Percentiles rank a stretch among this genome's conserved stretches.
Conservation (phyloP, 2,113 vertebrate species). For the Thomomys bottae region DNA sequence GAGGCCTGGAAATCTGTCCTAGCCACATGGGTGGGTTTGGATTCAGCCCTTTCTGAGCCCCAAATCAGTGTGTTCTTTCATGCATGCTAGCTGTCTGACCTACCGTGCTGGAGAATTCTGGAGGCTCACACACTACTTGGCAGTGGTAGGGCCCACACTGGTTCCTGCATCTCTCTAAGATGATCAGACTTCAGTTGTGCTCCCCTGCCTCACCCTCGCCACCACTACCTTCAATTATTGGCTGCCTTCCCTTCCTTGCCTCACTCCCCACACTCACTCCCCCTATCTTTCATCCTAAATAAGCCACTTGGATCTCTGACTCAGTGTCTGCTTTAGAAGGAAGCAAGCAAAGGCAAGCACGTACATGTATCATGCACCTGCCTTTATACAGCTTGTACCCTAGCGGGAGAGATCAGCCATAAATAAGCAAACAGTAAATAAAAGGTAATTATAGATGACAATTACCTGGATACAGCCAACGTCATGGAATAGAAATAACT, state of each 20-base stretch:
- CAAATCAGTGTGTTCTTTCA: not conserved
- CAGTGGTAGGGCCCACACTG: not conserved
- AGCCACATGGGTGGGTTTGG: not conserved
- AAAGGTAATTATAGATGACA: conserved; percentile 46
- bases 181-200: not conserved
- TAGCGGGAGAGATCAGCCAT: not conserved
- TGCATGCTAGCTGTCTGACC: not conserved
- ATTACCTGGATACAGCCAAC: conserved; percentile 14
- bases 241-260: not conserved
- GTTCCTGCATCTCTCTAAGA: not conserved
- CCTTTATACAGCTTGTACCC: not conserved
- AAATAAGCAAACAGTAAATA: conserved; percentile 54
- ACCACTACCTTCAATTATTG: not conserved
- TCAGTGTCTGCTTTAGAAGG: not conserved
- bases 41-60: not conserved
- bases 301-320: not conserved
- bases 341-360: not conserved
- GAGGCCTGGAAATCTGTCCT: not conserved
- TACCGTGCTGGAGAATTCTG: not conserved
- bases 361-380: not conserved
- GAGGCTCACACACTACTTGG: not conserved
- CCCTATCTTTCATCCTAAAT: not conserved
- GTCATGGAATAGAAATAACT: not conserved
- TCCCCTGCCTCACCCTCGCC: too few relatives aligned
- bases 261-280: not conserved